Evolutionary conservation across 1,140 invertebrate genomes (phyloP).

Genomic region (Lordiphosa mommai): DNA sequence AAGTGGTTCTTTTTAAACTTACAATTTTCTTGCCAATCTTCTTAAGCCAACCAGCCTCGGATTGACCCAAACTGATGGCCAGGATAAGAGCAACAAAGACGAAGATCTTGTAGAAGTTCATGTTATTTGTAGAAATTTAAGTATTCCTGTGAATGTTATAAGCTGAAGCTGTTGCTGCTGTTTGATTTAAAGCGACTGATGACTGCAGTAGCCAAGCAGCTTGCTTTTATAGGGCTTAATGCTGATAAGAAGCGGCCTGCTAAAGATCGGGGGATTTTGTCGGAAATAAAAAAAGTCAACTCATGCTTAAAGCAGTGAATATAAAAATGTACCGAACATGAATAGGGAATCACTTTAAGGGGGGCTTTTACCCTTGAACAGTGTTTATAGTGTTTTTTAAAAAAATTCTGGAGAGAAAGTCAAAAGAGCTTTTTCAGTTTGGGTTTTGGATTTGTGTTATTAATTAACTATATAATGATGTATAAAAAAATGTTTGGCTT

Average conservation of each 20-base stretch:
- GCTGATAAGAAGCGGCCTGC: neutral
- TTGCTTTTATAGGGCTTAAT: neutral
- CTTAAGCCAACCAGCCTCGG: conserved; percentile 40
- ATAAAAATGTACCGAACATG: no score
- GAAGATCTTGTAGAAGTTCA: conserved; percentile 28
- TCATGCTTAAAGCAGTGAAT: no score
- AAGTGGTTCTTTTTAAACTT: conserved; percentile 2
- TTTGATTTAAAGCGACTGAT: neutral
- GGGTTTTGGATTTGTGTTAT: no score
- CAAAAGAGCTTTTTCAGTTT: no score
- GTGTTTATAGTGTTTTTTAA: no score
- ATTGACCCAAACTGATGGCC: conserved; percentile 16
- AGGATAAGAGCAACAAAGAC: conserved; percentile 15
- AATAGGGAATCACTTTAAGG: no score
- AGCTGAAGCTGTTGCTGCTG: neutral
- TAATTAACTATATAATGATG: no score
- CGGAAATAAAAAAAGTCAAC: neutral
- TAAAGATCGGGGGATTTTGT: neutral
- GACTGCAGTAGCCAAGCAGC: neutral
- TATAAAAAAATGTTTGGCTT: no score
- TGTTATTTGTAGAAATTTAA: neutral
- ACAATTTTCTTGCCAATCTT: conserved; percentile 35
- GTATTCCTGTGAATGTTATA: neutral
- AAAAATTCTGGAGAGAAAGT: no score
- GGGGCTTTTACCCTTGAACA: no score